Evolutionary conservation across 2,797 vertebrate genomes (phyloP).

Genomic region (Triplophysa yarkandensis): DNA sequence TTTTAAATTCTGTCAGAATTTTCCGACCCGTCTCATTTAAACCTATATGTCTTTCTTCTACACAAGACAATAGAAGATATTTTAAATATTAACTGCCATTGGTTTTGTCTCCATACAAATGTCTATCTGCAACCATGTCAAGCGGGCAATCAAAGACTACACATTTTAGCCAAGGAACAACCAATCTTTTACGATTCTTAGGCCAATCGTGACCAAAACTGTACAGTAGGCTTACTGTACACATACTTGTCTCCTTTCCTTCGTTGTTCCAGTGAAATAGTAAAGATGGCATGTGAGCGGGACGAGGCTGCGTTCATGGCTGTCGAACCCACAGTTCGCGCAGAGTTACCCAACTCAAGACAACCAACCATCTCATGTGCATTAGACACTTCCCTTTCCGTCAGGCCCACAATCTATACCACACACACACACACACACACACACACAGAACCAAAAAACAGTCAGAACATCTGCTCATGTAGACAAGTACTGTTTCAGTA

Average conservation of each 20-base stretch:
- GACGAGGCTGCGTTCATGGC: constrained; percentile 97
- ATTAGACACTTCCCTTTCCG: constrained; percentile 79
- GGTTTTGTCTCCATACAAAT: no score
- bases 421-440: constrained; percentile 8
- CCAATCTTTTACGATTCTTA: no score
- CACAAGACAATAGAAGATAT: no score
- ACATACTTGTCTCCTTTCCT: constrained; percentile 86
- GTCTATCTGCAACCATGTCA: no score
- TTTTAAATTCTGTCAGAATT: no score
- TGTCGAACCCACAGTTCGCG: constrained; percentile 89
- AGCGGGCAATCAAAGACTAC: no score
- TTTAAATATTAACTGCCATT: no score
- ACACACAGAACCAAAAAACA: not conserved
- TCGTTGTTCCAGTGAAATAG: constrained; percentile 89
- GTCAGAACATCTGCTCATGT: not conserved
- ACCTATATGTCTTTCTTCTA: no score
- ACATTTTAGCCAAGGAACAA: no score
- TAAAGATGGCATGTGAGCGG: constrained; percentile 96
- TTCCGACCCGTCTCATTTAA: no score
- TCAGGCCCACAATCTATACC: constrained; percentile 88
- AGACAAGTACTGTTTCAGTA: not conserved
- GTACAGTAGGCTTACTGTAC: no score
- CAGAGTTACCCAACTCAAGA: constrained; percentile 89
- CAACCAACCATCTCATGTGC: constrained; percentile 86
- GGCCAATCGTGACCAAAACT: no score